Percentiles rank a stretch among this genome's conserved stretches.
These are phyloP conservation scores for Cordilura impudica DNA, from an alignment of 2,888 invertebrate genomes.

Conservation along the genomic window DNA sequence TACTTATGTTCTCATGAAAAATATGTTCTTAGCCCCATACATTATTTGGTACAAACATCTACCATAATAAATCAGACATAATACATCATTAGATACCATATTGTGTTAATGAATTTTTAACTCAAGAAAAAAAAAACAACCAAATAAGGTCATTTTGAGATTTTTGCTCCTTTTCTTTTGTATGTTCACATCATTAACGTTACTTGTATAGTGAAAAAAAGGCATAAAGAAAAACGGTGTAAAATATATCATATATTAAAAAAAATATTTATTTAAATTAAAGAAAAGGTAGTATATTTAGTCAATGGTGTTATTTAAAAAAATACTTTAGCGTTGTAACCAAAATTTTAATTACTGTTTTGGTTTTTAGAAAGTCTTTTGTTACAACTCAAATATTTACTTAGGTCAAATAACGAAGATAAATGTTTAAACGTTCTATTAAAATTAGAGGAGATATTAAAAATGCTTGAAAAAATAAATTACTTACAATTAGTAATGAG, in stretches of 20 bases:
- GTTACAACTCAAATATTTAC: too few relatives aligned
- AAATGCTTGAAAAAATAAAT: too few relatives aligned
- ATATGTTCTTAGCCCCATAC: neutral
- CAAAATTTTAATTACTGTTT: too few relatives aligned
- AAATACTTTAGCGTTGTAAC: too few relatives aligned
- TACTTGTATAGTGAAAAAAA: neutral
- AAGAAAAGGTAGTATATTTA: too few relatives aligned
- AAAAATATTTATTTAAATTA: neutral
- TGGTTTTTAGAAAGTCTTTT: too few relatives aligned
- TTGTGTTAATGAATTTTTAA: constrained; percentile 34
- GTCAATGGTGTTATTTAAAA: too few relatives aligned
- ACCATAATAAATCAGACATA: constrained; percentile 20
- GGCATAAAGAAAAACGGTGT: neutral
- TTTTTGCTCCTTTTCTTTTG: neutral
- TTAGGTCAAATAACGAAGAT: too few relatives aligned
- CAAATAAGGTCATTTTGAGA: neutral
- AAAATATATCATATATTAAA: too few relatives aligned
- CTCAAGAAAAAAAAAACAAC: neutral
- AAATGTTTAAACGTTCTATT: too few relatives aligned
- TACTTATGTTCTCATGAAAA: neutral
- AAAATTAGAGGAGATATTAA: too few relatives aligned
- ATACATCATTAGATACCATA: constrained; percentile 21
- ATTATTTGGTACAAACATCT: neutral
- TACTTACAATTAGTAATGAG: too few relatives aligned
- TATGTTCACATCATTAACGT: neutral